Conservation (phyloP, 2,888 invertebrate species). For the Chloroclystis v-ata region DNA sequence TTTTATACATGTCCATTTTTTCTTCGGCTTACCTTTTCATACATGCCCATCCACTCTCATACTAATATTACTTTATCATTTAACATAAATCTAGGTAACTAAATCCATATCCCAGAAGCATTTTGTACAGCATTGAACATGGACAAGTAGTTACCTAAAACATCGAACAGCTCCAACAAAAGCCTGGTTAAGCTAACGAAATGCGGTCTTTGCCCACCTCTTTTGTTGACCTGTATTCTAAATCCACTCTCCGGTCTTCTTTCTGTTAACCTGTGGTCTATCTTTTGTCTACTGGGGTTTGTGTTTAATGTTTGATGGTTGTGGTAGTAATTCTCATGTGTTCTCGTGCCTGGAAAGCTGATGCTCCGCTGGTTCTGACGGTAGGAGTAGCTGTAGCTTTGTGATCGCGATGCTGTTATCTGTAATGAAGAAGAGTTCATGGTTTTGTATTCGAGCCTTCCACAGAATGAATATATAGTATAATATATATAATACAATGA, state of each 20-base stretch:
- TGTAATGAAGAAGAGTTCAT: slow-evolving; percentile 14
- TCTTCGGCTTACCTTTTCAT: no score
- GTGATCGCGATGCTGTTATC: slow-evolving; percentile 22
- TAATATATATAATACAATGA: no score
- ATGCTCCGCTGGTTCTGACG: slow-evolving; percentile 5
- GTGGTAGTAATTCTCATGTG: slow-evolving; percentile 7
- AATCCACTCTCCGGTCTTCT: slow-evolving; percentile 20
- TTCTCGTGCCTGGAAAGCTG: slow-evolving; percentile 7
- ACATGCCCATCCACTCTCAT: no score
- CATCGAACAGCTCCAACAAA: slow-evolving; percentile 25
- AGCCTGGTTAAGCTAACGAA: slow-evolving; percentile 22
- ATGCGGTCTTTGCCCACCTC: slow-evolving; percentile 31
- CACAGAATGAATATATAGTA: no score
- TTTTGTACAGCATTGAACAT: slow-evolving; percentile 14
- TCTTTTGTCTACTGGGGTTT: slow-evolving; percentile 15
- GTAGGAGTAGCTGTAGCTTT: slow-evolving; percentile 19
- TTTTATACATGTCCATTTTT: no score
- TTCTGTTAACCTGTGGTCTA: slow-evolving; percentile 18
- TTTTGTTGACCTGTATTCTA: slow-evolving; percentile 24
- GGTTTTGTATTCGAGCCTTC: no score
- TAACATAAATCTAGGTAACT: no score
- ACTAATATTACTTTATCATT: no score
- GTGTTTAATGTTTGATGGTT: not conserved
- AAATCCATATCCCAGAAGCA: slow-evolving; percentile 1
- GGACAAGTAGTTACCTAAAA: slow-evolving; percentile 25